Base-by-base conservation (phyloP, 2,797 vertebrate genomes). In the Valencia hispanica region DNA sequence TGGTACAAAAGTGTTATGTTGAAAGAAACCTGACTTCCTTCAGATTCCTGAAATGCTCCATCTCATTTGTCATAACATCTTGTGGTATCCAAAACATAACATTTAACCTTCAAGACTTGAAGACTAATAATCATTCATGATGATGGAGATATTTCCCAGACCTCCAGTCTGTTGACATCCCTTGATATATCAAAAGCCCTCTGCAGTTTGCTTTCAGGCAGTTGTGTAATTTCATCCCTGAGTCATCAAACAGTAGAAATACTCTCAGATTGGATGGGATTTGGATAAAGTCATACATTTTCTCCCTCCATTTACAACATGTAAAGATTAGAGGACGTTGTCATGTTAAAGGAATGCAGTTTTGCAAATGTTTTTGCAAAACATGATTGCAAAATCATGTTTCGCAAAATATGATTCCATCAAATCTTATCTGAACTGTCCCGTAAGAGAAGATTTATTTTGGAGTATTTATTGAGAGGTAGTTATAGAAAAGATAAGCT, bases 181-280 rank as follows among this genome's bases (percentile, higher is more conserved):
- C 57, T 47, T 18, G 9, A 50, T 76, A 0, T 68, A 25, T 76
- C 48, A 69, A 41, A 66, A 78, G 41, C 53, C 32, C 65, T 69
- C 66, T 25, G 36, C 68, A 68, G 55, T 70, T 70, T 57, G 47
- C 82, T 84, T 74, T 81, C 76, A 74, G 72, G 83, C 50, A 68
- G 75, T 83, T 79, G 78, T 75, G 61, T 78, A 78, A 80, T 75
- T 86, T 72, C 57, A n/a, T 79, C 34, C 84, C 72, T 85, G 76
- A 86, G 76, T 89, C 74, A 79, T 80, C 72, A 59, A 68, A 75
- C 51, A 81, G 57, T 48, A 59, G 50, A 86, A 83, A 82, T 78
- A 63, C 43, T 77, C 53, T 65, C 68, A 53, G 68, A 61, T 51
- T 68, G 48, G 47, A 70, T 34, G 70, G 22, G 70, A 80, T 78